Conservation (phyloP, 2,797 vertebrate genomes). For the Crenichthys baileyi region DNA sequence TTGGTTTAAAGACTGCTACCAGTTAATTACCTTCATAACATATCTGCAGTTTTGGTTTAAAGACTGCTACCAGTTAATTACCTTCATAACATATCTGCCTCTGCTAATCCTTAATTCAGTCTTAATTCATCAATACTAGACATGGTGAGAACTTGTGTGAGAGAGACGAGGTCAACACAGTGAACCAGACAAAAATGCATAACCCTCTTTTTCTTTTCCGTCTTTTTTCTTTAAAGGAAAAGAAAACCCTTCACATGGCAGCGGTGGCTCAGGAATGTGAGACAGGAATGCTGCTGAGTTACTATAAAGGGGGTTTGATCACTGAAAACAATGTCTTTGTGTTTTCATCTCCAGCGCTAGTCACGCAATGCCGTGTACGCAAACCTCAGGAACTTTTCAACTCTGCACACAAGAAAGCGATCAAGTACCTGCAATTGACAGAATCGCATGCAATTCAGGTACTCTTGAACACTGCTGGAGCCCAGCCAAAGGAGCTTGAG, state of each 20-base stretch:
- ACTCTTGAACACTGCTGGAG: constrained; percentile 74
- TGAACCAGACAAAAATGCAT: constrained; percentile 55
- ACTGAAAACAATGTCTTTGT: constrained; percentile 84
- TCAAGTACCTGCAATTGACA: constrained; percentile 82
- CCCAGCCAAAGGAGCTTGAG: constrained; percentile 56
- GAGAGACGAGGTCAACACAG: constrained; percentile 29
- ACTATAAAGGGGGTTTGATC: constrained; percentile 83
- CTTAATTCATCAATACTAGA: constrained; percentile 53
- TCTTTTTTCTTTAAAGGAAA: constrained; percentile 45
- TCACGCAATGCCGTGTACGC: constrained; percentile 80
- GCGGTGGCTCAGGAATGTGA: constrained; percentile 85
- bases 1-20: constrained; percentile 28
- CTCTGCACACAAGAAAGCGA: constrained; percentile 73
- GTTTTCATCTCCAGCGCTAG: constrained; percentile 80
- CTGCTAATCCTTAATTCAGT: constrained; percentile 33
- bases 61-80: constrained; percentile 43
- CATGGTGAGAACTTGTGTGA: constrained; percentile 16
- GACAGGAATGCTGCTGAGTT: constrained; percentile 86
- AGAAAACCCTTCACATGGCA: constrained; percentile 70
- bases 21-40: constrained; percentile 49
- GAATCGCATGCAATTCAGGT: constrained; percentile 83
- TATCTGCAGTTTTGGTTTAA: constrained; percentile 31
- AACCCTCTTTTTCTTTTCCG: constrained; percentile 40
- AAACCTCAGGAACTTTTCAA: constrained; percentile 75
- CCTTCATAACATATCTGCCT: constrained; percentile 34